Evolutionary conservation across 1,140 invertebrate species (phyloP), one percentile per base, ranked within the genome.

Genomic region (Caenorhabditis elegans): DNA sequence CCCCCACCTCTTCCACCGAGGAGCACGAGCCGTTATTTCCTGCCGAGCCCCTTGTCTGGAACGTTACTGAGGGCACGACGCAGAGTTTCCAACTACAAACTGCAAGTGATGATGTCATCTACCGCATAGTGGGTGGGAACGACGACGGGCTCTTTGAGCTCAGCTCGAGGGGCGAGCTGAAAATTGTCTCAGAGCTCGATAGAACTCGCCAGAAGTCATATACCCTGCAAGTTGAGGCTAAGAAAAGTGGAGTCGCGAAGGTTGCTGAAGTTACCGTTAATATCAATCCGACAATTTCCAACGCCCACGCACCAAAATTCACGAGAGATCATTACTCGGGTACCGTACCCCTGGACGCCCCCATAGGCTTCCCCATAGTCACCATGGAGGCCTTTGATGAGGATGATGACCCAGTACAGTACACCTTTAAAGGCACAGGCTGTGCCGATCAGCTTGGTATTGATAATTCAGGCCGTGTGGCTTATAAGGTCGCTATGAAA

Each of bases 21-120:
- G 19, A 8, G 26, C 51, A 2, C 24, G 22, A 55, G 51, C 60
- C 60, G 60, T 70, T 24, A 39, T 70, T 70, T 39, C 31, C 43
- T n/a, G 34, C 6, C 34, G 5, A 70, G n/a, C 60, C 60, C 28
- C 60, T 70, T 70, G 26, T 70, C 60, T 70, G 60, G 60, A 70
- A 70, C n/a, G 60, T 70, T 39, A 39, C 60, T 19, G 60, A 70
- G 19, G 60, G 60, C 17, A 70, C 60, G 17, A 70, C 60, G 19
- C 17, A 70, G 34, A 39, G 34, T 13, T 70, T 70, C 34, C 17
- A 39, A 10, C n/a, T 70, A 5, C 39, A 43, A 13, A 39, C 13
- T 39, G 19, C 60, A 4, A 22, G 34, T 10, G 34, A n/a, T 10
- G 34, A 36, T 8, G 36, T 34, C 1, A 17, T 39, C 19, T n/a